Evolutionary conservation across 1,140 invertebrate genomes (phyloP), one percentile per base, ranked within the genome.

Genomic region (Heliconius hermathena): DNA sequence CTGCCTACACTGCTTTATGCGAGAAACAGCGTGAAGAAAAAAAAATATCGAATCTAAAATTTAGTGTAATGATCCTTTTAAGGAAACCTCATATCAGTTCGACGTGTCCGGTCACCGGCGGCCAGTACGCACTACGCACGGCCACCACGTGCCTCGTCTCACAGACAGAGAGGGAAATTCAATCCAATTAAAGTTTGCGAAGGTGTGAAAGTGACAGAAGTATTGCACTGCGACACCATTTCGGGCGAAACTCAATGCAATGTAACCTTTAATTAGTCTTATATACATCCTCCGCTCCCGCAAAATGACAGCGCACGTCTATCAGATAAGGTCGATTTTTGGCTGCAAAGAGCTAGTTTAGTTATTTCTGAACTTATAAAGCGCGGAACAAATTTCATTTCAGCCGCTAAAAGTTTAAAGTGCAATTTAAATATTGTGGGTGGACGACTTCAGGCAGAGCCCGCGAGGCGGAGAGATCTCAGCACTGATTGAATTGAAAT

Each of bases 371-470:
- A 86, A 86, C 88, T 85, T 84, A 89, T 87, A 88, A 85, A 89
- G 85, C 83, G 77, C 85, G 83, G 86, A 91, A 91, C 90, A 93
- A 92, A 93, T 93, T 93, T 93, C 88, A 91, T 93, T 89, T 90
- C 84, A 91, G 89, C 90, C 85, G 86, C 87, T 89, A 86, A 91
- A 92, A 93, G 88, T 93, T 90, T 90, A 91, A 88, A 93, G 90
- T 92, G 90, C 90, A 92, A 89, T 89, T 90, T 91, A 90, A 93
- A 91, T 89, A 91, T 87, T 87, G 88, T 81, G 86, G 83, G 87
- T 78, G 84, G 81, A 16, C 4, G 41, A 74, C 74, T 74, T 80
- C 80, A 78, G 74, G 52, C 52, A 72, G 54, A 66, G 38, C 46
- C 38, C 29, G 52, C 49, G 70, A 26, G 26, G 71, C 70, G 70